Evolutionary conservation across 1,140 invertebrate genomes (phyloP), one percentile per base, ranked within the genome.

Genomic region (Drosophila repletoides): DNA sequence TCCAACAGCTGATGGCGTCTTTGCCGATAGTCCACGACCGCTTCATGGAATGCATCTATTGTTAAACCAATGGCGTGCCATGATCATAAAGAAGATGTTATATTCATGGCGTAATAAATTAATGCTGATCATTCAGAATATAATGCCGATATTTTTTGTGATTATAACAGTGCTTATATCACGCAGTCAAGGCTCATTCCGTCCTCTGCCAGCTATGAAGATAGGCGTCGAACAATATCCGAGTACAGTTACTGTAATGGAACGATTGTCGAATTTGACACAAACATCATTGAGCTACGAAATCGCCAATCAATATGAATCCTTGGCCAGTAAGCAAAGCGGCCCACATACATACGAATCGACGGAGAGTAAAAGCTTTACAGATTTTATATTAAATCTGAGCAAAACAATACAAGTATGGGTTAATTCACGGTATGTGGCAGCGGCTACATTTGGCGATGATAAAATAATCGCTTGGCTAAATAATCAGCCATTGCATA

Each of bases 401-500:
- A 71, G 86, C 3, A 15, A 55, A 5, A 53, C 64, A 6, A 72
- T 74, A 14, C 81, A 88, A 56, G 52, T 80, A 40, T 61, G 73
- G 0, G 66, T 89, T 4, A 84, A 90, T 55, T 34, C 75, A 3
- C 66, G 71, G 5, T 89, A 90, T 15, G 9, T 84, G 36, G 74
- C 65, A 1, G 72, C 77, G 0, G 92, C 0, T 91, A 91, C 4
- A 86, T 92, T 29, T 58, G 59, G 60, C 0, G 74, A 80, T 1
- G 59, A 81, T 4, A 88, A 75, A 9, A 91, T 92, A 2, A 92
- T 90, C 0, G 92, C 91, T 15, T 94, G 93, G 92, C 93, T 94
- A 67, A 93, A 93, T 46, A 94, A 93, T 75, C 93, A 93, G 55
- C 92, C 95, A 0, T 94, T 93, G 81, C 95, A 96, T 86, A 92